phyloP scores from a whole-genome alignment of 2,797 vertebrate species.

The Danio albolineatus region DNA sequence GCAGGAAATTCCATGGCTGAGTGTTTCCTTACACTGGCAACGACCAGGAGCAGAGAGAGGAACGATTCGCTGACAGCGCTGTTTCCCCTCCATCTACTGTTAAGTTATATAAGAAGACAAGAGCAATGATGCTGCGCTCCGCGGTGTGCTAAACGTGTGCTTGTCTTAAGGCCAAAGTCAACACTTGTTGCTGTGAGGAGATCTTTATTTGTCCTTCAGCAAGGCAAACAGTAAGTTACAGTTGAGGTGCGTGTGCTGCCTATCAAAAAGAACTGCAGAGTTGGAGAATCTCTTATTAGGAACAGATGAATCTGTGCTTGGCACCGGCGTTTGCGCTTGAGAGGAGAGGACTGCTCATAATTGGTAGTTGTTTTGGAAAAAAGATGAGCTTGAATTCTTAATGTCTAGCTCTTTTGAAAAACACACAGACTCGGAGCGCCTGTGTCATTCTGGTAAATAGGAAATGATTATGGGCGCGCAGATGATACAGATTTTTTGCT shows the following conservation, averaged over 20 bases:
- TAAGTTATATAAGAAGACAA: conserved; percentile 72
- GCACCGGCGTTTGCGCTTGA: neutral
- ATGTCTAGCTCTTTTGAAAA: neutral
- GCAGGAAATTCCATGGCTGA: conserved; percentile 77
- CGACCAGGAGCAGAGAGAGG: conserved; percentile 14
- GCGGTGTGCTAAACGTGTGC: conserved; percentile 67
- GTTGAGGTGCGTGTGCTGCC: conserved; percentile 2
- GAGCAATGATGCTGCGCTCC: conserved; percentile 60
- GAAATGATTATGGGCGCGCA: conserved; percentile 10
- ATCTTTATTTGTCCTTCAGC: conserved; percentile 45
- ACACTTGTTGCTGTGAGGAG: conserved; percentile 59
- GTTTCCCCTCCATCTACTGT: conserved; percentile 65
- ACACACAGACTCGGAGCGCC: neutral
- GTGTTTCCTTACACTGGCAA: conserved; percentile 68
- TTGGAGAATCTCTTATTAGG: conserved; percentile 1
- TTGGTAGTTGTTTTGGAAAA: conserved; percentile 16
- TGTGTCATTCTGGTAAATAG: neutral
- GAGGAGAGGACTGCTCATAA: neutral
- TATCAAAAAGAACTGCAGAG: conserved; percentile 9
- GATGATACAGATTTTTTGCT: conserved; percentile 17
- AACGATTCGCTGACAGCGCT: conserved; percentile 71
- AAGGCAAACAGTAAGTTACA: conserved; percentile 27
- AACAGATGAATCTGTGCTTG: conserved; percentile 25
- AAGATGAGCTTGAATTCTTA: conserved; percentile 20
- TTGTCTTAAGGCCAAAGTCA: conserved; percentile 70